Base-by-base conservation (phyloP, 1,140 invertebrate species). In the Drosophila bocqueti region DNA sequence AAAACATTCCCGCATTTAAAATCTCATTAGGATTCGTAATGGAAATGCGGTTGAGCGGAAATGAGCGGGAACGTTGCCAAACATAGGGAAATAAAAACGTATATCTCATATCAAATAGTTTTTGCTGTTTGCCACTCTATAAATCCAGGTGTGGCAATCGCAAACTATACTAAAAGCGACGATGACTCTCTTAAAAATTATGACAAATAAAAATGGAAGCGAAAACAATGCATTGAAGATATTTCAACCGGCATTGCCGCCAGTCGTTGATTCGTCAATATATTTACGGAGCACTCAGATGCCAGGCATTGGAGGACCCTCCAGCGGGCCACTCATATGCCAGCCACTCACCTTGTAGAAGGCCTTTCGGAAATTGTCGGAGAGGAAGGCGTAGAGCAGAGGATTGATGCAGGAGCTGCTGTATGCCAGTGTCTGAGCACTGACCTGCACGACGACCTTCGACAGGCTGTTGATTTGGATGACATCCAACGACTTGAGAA, bases 401-500 rank as follows among this genome's bases (percentile, higher is more conserved):
- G 98, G 98, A 92, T 99, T 99, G 74, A 99, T 96, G 85, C 98
- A 99, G 84, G 97, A 97, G 93, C 98, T 99, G 94, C 96, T 97
- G 93, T 99, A 99, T 2, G 98, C 98, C 64, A 99, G 93, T 13
- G 98, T 96, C 81, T 99, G 97, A 6, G 97, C 96, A 7, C 95
- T 95, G 76, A 98, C 97, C 93, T 98, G 97, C 7, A 96, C 93
- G 16, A 96, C 94, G 76, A 97, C 95, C 18, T 58, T 79, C 13
- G 80, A 54, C 60, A 89, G 71, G 67, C 95, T 95, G 60, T 95
- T 94, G 76, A 95, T 93, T 58, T 95, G 94, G 93, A 96, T 97
- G 31, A 94, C 77, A 46, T 95, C 93, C 46, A 97, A 83, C 29
- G 96, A 96, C 91, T 97, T 97, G 55, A 96, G 94, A 60, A 98